These are phyloP conservation scores for Argyresthia goedartella DNA, from an alignment of 2,888 invertebrate species.

Conservation along the genomic window DNA sequence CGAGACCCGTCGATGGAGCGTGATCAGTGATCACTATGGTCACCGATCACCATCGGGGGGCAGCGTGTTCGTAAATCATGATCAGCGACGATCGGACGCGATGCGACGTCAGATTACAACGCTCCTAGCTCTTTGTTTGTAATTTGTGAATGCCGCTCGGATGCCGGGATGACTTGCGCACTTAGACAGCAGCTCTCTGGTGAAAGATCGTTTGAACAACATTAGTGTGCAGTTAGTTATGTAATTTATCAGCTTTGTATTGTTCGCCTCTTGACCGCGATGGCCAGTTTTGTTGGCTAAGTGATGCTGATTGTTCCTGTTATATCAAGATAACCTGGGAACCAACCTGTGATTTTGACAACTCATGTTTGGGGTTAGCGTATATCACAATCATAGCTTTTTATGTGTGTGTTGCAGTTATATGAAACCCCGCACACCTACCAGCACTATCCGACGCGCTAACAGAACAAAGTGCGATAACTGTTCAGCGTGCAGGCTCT, in stretches of 20 bases:
- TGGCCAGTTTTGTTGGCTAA: constrained; percentile 19
- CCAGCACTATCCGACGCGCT: too few species aligned
- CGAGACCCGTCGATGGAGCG: neutral
- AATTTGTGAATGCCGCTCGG: constrained; percentile 57
- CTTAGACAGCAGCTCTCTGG: constrained; percentile 28
- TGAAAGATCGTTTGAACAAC: constrained; percentile 37
- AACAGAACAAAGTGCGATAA: too few species aligned
- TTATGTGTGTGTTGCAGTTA: too few species aligned
- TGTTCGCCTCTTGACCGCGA: constrained; percentile 17
- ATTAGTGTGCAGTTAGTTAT: constrained; percentile 40
- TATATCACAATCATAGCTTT: too few species aligned
- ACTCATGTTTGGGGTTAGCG: neutral
- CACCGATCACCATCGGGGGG: constrained; percentile 6
- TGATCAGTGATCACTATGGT: constrained; percentile 6
- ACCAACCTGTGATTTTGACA: neutral
- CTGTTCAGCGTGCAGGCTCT: too few species aligned
- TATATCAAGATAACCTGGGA: neutral
- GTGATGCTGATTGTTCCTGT: constrained; percentile 11
- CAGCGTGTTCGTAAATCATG: constrained; percentile 63
- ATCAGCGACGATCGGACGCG: constrained; percentile 60
- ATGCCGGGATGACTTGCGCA: constrained; percentile 58
- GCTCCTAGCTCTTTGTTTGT: constrained; percentile 63
- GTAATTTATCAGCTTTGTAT: constrained; percentile 47
- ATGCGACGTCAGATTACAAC: constrained; percentile 62
- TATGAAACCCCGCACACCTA: too few species aligned